Percentiles rank a stretch among this genome's conserved stretches.
phyloP scores from a whole-genome alignment of 2,113 vertebrate genomes.

The Hypocryptadius cinnamomeus region DNA sequence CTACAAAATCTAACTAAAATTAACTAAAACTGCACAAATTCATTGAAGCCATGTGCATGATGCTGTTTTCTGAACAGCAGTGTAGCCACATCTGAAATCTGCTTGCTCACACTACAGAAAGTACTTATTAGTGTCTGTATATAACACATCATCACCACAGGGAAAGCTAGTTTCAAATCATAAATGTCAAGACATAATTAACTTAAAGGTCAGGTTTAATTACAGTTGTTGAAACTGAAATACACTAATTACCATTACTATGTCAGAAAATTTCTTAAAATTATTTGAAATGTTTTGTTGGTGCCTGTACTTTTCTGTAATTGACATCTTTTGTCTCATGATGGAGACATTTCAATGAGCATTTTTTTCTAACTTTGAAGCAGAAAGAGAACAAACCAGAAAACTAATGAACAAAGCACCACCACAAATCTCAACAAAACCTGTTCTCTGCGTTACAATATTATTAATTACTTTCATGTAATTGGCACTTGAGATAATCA shows the following conservation, averaged over 20 bases:
- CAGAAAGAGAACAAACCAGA: conserved; percentile 23
- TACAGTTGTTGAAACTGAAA: conserved; percentile 77
- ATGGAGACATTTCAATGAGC: background rate
- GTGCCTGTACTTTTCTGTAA: conserved; percentile 20
- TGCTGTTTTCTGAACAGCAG: background rate
- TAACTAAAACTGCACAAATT: background rate
- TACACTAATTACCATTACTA: conserved; percentile 65
- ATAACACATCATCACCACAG: conserved; percentile 59
- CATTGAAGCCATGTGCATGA: background rate
- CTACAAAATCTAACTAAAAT: background rate
- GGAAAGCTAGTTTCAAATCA: conserved; percentile 71
- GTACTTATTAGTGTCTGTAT: conserved; percentile 63
- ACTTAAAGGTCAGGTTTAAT: conserved; percentile 81
- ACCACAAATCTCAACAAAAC: conserved; percentile 3
- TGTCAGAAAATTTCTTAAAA: conserved; percentile 68
- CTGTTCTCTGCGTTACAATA: background rate
- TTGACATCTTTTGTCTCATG: conserved; percentile 37
- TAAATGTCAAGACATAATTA: conserved; percentile 80
- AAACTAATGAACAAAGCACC: background rate
- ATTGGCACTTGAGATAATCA: conserved; percentile 61
- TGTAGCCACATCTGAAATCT: conserved; percentile 53
- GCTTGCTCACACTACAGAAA: conserved; percentile 52
- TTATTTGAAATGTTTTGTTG: conserved; percentile 60
- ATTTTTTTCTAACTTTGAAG: background rate
- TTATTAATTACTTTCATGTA: conserved; percentile 69